phyloP scores from a whole-genome alignment of 2,797 vertebrate genomes.

The Silurus lanzhouensis region DNA sequence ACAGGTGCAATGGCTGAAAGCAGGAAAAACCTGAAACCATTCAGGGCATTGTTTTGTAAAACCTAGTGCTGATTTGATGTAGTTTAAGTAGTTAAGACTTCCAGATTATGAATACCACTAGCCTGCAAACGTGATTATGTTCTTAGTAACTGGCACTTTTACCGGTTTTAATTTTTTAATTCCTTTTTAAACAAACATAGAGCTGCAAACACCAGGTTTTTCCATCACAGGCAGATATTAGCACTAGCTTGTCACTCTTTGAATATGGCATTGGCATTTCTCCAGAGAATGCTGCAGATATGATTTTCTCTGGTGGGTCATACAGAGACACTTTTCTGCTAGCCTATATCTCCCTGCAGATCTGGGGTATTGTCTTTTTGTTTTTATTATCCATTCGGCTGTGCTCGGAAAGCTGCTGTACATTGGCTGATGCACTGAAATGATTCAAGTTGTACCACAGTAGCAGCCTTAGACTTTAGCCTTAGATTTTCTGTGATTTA shows the following conservation, averaged over 20 bases:
- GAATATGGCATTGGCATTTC: constrained; percentile 49
- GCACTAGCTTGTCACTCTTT: constrained; percentile 41
- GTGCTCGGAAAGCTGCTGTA: not conserved
- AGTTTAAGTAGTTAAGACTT: not conserved
- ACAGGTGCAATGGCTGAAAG: not conserved
- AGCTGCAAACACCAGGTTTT: not conserved
- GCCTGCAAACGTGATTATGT: not conserved
- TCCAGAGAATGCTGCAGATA: constrained; percentile 36
- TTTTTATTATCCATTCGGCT: not conserved
- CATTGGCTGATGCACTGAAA: constrained; percentile 19
- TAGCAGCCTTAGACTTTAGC: constrained; percentile 44
- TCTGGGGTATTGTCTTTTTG: constrained; percentile 10
- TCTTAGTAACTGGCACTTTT: not conserved
- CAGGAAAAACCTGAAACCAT: not conserved
- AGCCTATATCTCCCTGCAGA: constrained; percentile 40
- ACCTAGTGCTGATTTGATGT: not conserved
- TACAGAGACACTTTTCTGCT: constrained; percentile 34
- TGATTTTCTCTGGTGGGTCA: constrained; percentile 41
- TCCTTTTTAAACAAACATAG: not conserved
- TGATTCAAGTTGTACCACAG: constrained; percentile 32
- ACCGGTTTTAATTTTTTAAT: constrained; percentile 10
- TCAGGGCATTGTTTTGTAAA: not conserved
- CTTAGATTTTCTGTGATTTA: constrained; percentile 22
- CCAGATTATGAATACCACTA: not conserved
- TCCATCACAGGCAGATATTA: constrained; percentile 23